Conservation (phyloP, 2,113 vertebrate genomes). For the Otolemur garnettii region DNA sequence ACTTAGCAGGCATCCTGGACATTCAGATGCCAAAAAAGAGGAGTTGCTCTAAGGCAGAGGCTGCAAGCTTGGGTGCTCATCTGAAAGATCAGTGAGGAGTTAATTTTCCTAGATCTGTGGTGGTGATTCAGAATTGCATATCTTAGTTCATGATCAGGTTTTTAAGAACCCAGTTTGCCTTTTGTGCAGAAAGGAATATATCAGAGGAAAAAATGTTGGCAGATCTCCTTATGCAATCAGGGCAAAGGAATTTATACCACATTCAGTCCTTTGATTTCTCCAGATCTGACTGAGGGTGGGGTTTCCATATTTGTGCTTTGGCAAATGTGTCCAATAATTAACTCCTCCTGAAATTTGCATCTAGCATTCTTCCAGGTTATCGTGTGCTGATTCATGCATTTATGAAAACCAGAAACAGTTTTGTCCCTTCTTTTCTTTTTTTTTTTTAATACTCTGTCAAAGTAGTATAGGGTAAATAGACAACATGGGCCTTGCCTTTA, state of each 20-base stretch:
- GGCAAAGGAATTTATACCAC: slow-evolving; percentile 79
- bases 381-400: slow-evolving; percentile 26
- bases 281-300: slow-evolving; percentile 63
- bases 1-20: slow-evolving; percentile 80
- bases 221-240: slow-evolving; percentile 75
- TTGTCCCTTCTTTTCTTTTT: background rate
- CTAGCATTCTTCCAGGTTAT: background rate
- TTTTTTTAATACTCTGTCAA: background rate
- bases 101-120: slow-evolving; percentile 65
- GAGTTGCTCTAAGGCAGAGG: slow-evolving; percentile 55
- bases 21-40: slow-evolving; percentile 74
- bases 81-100: slow-evolving; percentile 45
- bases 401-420: slow-evolving; percentile 56
- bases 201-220: slow-evolving; percentile 68
- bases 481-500: background rate
- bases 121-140: slow-evolving; percentile 59
- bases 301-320: slow-evolving; percentile 68
- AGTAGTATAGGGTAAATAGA: background rate
- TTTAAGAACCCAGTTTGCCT: slow-evolving; percentile 57
- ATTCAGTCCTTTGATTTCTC: slow-evolving; percentile 78
- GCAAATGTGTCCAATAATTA: slow-evolving; percentile 67
- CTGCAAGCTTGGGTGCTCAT: slow-evolving; percentile 23
- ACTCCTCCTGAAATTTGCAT: background rate
- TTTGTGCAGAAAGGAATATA: slow-evolving; percentile 76
- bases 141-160: slow-evolving; percentile 72